phyloP scores from a whole-genome alignment of 2,888 invertebrate genomes.

The Candidula unifasciata region DNA sequence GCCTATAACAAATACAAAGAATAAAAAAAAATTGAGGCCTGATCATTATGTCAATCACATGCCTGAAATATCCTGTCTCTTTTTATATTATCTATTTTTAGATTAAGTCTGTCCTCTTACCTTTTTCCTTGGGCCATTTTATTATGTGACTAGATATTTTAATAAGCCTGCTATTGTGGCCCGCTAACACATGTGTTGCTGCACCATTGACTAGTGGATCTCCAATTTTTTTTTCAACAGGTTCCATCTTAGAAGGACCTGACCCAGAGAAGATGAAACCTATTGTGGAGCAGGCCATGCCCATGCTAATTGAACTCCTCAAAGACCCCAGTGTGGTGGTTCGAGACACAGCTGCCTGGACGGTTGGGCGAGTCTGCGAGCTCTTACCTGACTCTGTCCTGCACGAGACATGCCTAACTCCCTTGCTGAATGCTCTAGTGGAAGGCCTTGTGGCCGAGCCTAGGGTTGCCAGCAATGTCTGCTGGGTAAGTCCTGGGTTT shows the following conservation, averaged over 20 bases:
- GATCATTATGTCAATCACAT: no score
- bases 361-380: slow-evolving; percentile 97
- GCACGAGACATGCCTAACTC: slow-evolving; percentile 87
- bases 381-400: slow-evolving; percentile 96
- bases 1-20: no score
- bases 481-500: slow-evolving; percentile 86
- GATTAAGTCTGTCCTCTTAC: no score
- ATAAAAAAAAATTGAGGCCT: no score
- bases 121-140: no score
- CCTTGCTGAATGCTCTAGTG: slow-evolving; percentile 81
- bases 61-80: no score
- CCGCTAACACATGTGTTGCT: no score
- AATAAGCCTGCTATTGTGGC: no score
- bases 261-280: slow-evolving; percentile 91
- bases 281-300: slow-evolving; percentile 97
- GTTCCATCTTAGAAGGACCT: slow-evolving; percentile 91
- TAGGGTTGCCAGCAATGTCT: slow-evolving; percentile 97
- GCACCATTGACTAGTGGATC: no score
- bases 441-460: slow-evolving; percentile 91
- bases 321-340: slow-evolving; percentile 95
- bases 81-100: no score
- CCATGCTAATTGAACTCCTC: slow-evolving; percentile 95
- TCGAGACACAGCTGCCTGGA: slow-evolving; percentile 98
- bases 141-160: no score
- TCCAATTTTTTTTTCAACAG: slow-evolving; percentile 71